Evolutionary conservation across 2,113 vertebrate genomes (phyloP).

Genomic region (Zapornia atra): DNA sequence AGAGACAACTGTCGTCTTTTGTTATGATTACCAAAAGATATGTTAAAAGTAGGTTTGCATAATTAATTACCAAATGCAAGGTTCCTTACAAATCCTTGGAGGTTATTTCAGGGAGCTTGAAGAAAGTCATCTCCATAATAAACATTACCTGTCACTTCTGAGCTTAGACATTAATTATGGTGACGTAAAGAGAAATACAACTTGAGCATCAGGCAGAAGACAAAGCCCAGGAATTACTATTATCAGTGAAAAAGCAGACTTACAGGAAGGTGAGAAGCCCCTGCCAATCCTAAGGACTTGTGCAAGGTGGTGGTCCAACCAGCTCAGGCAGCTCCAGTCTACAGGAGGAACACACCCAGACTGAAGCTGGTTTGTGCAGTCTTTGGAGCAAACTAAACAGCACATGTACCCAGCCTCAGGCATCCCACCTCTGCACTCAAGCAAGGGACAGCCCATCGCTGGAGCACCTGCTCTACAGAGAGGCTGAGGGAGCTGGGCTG

Average conservation of each 20-base stretch:
- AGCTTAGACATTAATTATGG: constrained; percentile 4
- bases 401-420: fast-evolving
- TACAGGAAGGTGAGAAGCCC: not conserved
- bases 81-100: not conserved
- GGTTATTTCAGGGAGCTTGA: constrained; percentile 4
- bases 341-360: fast-evolving
- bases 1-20: constrained; percentile 41
- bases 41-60: constrained; percentile 47
- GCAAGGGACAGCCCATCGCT: not conserved
- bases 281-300: not conserved
- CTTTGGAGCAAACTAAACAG: not conserved
- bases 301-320: fast-evolving
- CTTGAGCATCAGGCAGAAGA: not conserved
- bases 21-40: constrained; percentile 56
- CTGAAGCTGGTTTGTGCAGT: not conserved
- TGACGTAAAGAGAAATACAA: not conserved
- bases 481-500: too few species aligned
- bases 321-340: not conserved
- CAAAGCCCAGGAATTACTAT: not conserved
- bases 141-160: not conserved
- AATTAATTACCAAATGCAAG: constrained; percentile 42
- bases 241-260: not conserved
- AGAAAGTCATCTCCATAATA: constrained; percentile 33
- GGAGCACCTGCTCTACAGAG: too few species aligned
- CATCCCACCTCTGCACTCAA: not conserved